These are phyloP conservation scores for Onychostoma macrolepis DNA, from an alignment of 2,113 vertebrate species.

Conservation along the genomic window DNA sequence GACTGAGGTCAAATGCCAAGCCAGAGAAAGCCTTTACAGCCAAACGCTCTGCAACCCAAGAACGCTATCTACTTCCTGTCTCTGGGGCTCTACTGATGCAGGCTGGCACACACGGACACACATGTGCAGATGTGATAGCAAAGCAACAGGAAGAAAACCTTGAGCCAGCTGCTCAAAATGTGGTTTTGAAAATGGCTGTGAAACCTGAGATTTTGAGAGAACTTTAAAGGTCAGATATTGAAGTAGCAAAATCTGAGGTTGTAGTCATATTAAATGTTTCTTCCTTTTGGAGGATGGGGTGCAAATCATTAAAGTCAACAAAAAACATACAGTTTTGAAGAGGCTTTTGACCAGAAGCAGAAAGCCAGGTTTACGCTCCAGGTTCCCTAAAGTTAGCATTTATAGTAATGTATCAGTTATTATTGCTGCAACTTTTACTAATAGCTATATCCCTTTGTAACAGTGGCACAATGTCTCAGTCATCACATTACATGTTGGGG, in stretches of 20 bases:
- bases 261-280: not conserved
- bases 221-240: slow-evolving; percentile 1
- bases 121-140: not conserved
- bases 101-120: slow-evolving; percentile 1
- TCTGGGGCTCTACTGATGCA: slow-evolving; percentile 31
- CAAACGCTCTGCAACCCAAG: slow-evolving; percentile 58
- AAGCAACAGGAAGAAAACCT: slow-evolving; percentile 1
- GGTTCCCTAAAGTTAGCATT: not conserved
- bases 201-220: not conserved
- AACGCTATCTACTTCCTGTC: slow-evolving; percentile 49
- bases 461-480: too few species aligned
- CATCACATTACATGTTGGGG: not conserved
- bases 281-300: not conserved
- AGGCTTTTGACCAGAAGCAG: not conserved
- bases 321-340: not conserved
- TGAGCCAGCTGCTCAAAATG: not conserved
- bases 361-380: not conserved
- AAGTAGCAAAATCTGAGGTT: not conserved
- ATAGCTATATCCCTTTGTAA: too few species aligned
- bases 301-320: not conserved
- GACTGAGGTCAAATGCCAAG: slow-evolving; percentile 70
- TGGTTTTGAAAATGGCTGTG: not conserved
- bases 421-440: too few species aligned
- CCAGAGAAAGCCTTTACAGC: slow-evolving; percentile 67
- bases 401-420: not conserved